Base-by-base conservation (phyloP, 1,140 invertebrate genomes). In the Neodiprion virginianus region DNA sequence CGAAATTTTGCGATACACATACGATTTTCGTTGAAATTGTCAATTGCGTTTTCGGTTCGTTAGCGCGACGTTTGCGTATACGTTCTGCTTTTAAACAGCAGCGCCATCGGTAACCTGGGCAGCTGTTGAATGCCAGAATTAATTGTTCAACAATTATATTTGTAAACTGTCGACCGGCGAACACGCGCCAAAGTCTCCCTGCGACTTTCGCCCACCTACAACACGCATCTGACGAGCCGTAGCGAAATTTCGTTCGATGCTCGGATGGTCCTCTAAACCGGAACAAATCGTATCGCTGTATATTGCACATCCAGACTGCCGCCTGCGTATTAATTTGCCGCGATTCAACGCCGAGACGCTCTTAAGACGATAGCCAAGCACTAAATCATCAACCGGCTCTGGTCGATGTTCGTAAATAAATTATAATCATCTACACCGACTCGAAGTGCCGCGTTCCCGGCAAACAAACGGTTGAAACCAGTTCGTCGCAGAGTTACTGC, bases 111-210 rank as follows among this genome's bases (percentile, higher is more conserved):
- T 17, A 17, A 61, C n/a, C 11, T 17, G 8, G 5, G 53, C 53
- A 17, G 53, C 53, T 61, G 53, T 61, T 61, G 53, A 61, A 61
- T 61, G n/a, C 53, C 53, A 17, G 8, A 61, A 61, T 61, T 61
- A 61, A 61, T 61, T 61, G 53, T 61, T 61, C 53, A 61, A 61
- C 53, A 61, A 61, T 61, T 61, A 61, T 61, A 61, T 61, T 61
- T 61, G 14, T 61, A 61, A 61, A 61, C 53, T 14, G 5, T 40
- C 28, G 28, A 40, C 4, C 28, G 28, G 28, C 28, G 28, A 40
- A 40, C 28, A 40, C 5, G 28, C 28, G 28, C 28, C 28, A 40
- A 40, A 40, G 28, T 40, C 28, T 40, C 28, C 5, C 28, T 3
- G 28, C 28, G 28, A 40, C 28, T 40, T 40, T 40, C 28, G 28